Percentiles rank a stretch among this genome's conserved stretches.
Conservation (phyloP, 2,888 invertebrate genomes). For the Oscheius myriophilus region DNA sequence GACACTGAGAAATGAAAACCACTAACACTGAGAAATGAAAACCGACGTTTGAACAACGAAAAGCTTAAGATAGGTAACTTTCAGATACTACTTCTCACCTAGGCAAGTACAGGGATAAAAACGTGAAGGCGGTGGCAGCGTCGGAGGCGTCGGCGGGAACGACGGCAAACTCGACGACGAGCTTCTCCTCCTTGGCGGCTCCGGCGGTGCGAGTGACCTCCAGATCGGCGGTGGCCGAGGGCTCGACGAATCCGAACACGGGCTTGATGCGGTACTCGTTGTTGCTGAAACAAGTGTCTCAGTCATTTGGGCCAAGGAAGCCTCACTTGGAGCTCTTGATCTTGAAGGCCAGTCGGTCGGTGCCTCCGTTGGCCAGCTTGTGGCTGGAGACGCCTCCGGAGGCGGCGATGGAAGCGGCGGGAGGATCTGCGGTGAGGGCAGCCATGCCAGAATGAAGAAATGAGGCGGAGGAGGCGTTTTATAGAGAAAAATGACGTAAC, state of each 20-base stretch:
- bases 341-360: constrained; percentile 27
- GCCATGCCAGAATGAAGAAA: too few relatives aligned
- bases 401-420: constrained; percentile 34
- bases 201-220: constrained; percentile 35
- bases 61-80: too few relatives aligned
- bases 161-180: constrained; percentile 39
- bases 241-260: constrained; percentile 46
- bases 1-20: too few relatives aligned
- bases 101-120: too few relatives aligned
- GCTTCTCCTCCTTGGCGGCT: constrained; percentile 35
- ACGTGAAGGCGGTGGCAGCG: constrained; percentile 35
- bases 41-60: too few relatives aligned
- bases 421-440: constrained; percentile 37
- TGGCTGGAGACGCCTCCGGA: constrained; percentile 38
- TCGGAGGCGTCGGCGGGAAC: constrained; percentile 38
- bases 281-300: too few relatives aligned
- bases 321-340: constrained; percentile 19
- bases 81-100: too few relatives aligned
- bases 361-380: constrained; percentile 33
- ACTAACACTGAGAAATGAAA: too few relatives aligned
- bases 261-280: constrained; percentile 39
- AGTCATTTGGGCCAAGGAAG: too few relatives aligned
- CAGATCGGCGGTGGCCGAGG: constrained; percentile 29
- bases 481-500: too few relatives aligned
- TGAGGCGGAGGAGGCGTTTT: too few relatives aligned